Base-by-base conservation (phyloP, 2,113 vertebrate species). In the Platichthys flesus region DNA sequence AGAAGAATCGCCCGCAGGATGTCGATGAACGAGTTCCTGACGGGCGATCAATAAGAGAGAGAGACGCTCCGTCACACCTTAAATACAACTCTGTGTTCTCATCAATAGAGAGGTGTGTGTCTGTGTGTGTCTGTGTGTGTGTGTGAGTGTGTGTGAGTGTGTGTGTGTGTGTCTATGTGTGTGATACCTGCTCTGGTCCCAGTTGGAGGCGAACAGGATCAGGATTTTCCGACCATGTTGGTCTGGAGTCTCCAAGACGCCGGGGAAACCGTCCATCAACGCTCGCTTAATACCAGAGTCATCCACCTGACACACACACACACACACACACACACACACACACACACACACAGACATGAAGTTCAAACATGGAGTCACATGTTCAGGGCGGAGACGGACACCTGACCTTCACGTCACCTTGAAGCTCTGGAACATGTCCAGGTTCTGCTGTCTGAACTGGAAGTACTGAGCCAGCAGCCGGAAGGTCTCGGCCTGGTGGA, bases 361-460 rank as follows among this genome's bases (percentile, higher is more conserved):
- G 37, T 12, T 40, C 12, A 40, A 12, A 12, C 10, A 9, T 12
- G 2, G 37, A 2, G 37, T 40, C 37, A 40, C 37, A 31, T 31
- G 28, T 31, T 5, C 28, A 5, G 37, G 12, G 40, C 3, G 2
- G 40, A 42, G 9, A 42, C 40, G 40, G 37, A 31, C 1, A 31
- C 31, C 31, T 31, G 31, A 7, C 6, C 31, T 31, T 54, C 24
- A 24, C 24, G 51, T 54, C n/a, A 65, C 98, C 31, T 99, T 99
- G 91, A 99, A 98, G 96, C 97, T 99, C 93, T 99, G 98, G 93
- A 99, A 99, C 97, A 99, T 99, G 90, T 99, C 97, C 79, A 99
- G 96, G 92, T 99, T 99, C 94, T 99, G 98, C 89, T 99, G 98
- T 3, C 98, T 90, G 87, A 98, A 99, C 86, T 99, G 98, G 85